Evolutionary conservation across 2,113 vertebrate species (phyloP), one percentile per base, ranked within the genome.

Genomic region (Pseudolaguvia tuberculata): DNA sequence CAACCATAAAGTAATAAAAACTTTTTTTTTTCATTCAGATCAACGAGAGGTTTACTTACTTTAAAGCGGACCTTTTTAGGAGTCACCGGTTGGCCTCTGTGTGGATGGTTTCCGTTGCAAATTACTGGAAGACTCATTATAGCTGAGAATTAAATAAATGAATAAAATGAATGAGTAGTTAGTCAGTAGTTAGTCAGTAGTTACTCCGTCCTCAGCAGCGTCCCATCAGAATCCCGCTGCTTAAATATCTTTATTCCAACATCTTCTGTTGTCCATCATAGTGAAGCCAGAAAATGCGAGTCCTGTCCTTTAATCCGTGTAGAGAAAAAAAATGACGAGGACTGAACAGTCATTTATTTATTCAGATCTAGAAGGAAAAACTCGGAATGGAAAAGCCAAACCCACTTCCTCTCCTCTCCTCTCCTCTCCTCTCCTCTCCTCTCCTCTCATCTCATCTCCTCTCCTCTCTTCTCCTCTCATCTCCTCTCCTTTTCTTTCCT

Each of bases 61-160:
- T 75, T 66, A 78, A 81, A 75, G 55, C 61, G 68, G 52, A 81
- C 79, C 35, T 61, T 81, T 47, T 78, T 81, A n/a, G 25, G 67
- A 52, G 35, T 18, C 53, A 55, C 53, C 31, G 31, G 70, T 27
- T 67, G 62, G 29, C n/a, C 23, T 55, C 58, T 78, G 62, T 20
- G 48, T 17, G 29, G n/a, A 6, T 25, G 9, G 57, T 66, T 35
- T 21, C 35, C 17, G 2, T 61, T 63, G 23, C 29, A 45, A 42
- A 55, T 29, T 4, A 47, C 48, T 45, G 67, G 45, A 17, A 25
- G 42, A 35, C 56, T 74, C 45, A 69, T 72, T 3, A 15, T 74
- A 45, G 9, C 13, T 52, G 35, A 7, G 14, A 67, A 53, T 57
- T 20, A 42, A 42, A n/a, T 27, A 51, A 4, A 56, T 21, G 11